Evolutionary conservation across 2,797 vertebrate species (phyloP).

Genomic region (Pseudochirops corinnae): DNA sequence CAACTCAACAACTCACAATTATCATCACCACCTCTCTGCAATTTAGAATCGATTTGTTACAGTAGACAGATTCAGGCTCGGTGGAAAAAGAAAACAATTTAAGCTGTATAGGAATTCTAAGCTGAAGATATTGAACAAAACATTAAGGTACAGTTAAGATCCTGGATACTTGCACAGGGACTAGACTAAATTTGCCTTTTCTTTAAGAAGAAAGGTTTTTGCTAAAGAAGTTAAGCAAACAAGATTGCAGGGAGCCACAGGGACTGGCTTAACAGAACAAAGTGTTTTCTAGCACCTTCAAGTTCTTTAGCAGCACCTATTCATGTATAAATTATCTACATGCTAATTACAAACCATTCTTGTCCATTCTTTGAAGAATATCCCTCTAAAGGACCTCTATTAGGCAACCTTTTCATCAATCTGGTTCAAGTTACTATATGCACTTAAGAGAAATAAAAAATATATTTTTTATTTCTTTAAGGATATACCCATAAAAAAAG

Average conservation of each 20-base stretch:
- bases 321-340: not conserved
- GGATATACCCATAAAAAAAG: not conserved
- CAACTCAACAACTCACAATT: not conserved
- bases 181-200: slow-evolving; percentile 41
- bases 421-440: not conserved
- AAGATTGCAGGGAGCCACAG: not conserved
- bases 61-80: slow-evolving; percentile 29
- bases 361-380: not conserved
- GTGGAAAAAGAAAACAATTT: slow-evolving; percentile 46
- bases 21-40: slow-evolving; percentile 46
- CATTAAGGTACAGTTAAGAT: slow-evolving; percentile 38
- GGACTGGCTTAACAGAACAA: slow-evolving; percentile 25
- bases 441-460: not conserved
- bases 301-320: slow-evolving; percentile 9
- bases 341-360: not conserved
- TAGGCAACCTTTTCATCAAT: not conserved
- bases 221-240: slow-evolving; percentile 51
- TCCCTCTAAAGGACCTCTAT: not conserved
- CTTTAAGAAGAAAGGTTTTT: slow-evolving; percentile 7
- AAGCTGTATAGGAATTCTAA: not conserved
- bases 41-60: slow-evolving; percentile 27
- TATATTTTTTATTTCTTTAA: not conserved
- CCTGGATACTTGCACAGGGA: slow-evolving; percentile 19
- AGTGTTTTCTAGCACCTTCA: not conserved
- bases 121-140: not conserved